Percentiles rank a stretch among this genome's conserved stretches.
Evolutionary conservation across 2,797 vertebrate genomes (phyloP).

Genomic region (Lycodopsis pacificus): DNA sequence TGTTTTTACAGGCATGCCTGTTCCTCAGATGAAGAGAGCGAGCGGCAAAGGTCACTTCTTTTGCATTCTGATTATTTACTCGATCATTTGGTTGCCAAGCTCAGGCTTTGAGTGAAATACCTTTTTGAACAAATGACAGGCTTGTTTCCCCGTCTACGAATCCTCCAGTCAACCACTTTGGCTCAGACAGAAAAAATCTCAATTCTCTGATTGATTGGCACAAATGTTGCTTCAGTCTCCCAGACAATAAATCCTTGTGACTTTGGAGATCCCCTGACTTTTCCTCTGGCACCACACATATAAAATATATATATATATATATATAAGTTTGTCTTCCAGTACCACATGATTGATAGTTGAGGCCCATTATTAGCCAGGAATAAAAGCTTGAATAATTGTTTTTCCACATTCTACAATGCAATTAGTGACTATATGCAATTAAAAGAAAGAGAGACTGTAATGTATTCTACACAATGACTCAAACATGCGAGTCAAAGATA

Average conservation of each 20-base stretch:
- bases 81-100: conserved; percentile 14
- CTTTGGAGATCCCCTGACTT: not conserved
- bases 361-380: conserved; percentile 41
- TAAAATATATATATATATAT: too few species aligned
- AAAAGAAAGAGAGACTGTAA: conserved; percentile 37
- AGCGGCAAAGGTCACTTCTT: conserved; percentile 33
- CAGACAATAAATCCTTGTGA: not conserved
- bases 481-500: conserved; percentile 57
- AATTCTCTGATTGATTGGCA: not conserved
- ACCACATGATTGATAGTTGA: conserved; percentile 27
- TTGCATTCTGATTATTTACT: conserved; percentile 48
- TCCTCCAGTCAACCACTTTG: not conserved
- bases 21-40: conserved; percentile 16
- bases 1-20: conserved; percentile 24
- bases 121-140: not conserved
- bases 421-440: conserved; percentile 68
- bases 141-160: not conserved
- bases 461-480: conserved; percentile 54
- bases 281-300: not conserved
- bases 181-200: not conserved
- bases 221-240: not conserved
- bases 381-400: conserved; percentile 47
- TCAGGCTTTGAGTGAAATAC: conserved; percentile 18
- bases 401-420: conserved; percentile 51
- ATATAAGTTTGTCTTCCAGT: too few species aligned